Evolutionary conservation across 2,797 vertebrate species (phyloP).

Genomic region (Adelosebastes latens): DNA sequence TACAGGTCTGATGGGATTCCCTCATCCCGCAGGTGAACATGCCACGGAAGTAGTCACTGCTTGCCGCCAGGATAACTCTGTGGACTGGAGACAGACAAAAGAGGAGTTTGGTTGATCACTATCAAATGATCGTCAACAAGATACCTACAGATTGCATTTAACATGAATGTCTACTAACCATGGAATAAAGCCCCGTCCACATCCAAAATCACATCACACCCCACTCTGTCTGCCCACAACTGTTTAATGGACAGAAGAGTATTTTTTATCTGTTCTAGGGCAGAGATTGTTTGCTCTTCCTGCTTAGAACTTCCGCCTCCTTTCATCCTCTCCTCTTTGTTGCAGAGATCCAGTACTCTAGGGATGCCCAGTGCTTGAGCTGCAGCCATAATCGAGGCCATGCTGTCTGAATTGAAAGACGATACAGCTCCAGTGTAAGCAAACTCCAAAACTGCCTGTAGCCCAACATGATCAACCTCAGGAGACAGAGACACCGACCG

Average conservation of each 20-base stretch:
- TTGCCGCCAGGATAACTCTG: constrained; percentile 84
- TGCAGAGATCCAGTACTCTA: constrained; percentile 69
- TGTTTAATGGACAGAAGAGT: constrained; percentile 66
- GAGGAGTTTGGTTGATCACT: neutral
- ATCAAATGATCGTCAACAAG: neutral
- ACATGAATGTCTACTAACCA: constrained; percentile 63
- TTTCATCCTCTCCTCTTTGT: constrained; percentile 9
- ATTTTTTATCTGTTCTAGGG: constrained; percentile 55
- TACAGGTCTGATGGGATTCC: constrained; percentile 79
- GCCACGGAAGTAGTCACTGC: constrained; percentile 87
- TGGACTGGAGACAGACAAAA: constrained; percentile 77
- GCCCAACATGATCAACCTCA: constrained; percentile 66
- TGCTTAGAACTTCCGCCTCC: neutral
- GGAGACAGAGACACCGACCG: constrained; percentile 58
- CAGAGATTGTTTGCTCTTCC: constrained; percentile 11
- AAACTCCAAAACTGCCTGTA: constrained; percentile 78
- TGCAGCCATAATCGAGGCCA: constrained; percentile 51
- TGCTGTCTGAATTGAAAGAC: constrained; percentile 38
- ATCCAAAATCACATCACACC: constrained; percentile 80
- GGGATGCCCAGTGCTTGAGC: constrained; percentile 64
- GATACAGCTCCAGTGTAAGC: constrained; percentile 78
- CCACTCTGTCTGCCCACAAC: constrained; percentile 67
- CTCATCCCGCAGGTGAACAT: constrained; percentile 90
- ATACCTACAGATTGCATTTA: neutral
- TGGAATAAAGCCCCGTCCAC: constrained; percentile 63